Evolutionary conservation across 2,113 vertebrate species (phyloP).

Genomic region (Anoplopoma fimbria): DNA sequence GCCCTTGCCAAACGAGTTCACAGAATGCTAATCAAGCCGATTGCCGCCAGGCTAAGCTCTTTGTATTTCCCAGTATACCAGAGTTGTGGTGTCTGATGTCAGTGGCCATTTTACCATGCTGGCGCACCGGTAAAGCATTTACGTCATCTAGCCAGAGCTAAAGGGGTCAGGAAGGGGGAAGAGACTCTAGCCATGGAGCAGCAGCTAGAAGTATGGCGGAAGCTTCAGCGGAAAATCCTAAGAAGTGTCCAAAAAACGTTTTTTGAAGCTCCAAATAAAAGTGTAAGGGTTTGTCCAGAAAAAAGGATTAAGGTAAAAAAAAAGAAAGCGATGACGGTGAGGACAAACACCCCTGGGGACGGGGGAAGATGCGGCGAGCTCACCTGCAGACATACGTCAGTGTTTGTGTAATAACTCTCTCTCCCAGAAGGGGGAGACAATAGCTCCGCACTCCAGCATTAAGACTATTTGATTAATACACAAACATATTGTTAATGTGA

Average conservation of each 20-base stretch:
- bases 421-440: background rate
- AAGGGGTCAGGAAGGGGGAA: background rate
- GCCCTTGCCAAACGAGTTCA: background rate
- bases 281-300: background rate
- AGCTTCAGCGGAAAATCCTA: background rate
- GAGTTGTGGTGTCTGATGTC: background rate
- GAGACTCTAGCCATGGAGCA: background rate
- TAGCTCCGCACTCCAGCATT: background rate
- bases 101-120: too few species aligned
- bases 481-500: background rate
- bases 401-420: background rate
- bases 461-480: background rate
- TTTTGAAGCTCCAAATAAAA: background rate
- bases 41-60: background rate
- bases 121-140: background rate
- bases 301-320: background rate
- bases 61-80: background rate
- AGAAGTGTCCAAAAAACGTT: background rate
- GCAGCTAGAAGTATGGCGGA: background rate
- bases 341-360: background rate
- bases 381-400: background rate
- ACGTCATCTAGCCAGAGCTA: background rate
- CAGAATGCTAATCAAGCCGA: background rate
- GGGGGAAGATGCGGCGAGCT: background rate
- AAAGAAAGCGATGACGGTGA: background rate